phyloP scores from a whole-genome alignment of 2,797 vertebrate genomes.

The Sebastes iracundus region DNA sequence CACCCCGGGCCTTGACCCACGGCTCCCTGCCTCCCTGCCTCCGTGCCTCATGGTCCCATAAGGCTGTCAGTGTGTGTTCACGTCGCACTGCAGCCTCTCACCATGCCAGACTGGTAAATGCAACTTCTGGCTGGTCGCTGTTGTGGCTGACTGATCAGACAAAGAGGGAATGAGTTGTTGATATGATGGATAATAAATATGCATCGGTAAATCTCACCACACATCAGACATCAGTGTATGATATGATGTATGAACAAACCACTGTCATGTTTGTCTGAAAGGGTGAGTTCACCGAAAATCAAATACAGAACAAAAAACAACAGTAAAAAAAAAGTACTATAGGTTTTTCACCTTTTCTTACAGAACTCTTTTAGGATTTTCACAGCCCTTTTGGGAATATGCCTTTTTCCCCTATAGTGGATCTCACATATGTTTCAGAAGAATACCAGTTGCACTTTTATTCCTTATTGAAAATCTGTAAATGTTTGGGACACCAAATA shows the following conservation, averaged over 20 bases:
- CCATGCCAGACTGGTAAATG: constrained; percentile 55
- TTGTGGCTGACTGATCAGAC: constrained; percentile 55
- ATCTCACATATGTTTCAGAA: background rate
- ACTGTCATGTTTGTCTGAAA: background rate
- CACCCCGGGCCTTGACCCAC: constrained; percentile 76
- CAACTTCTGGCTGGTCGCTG: constrained; percentile 71
- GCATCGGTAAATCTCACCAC: constrained; percentile 25
- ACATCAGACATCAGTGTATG: constrained; percentile 5
- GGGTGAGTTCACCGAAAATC: background rate
- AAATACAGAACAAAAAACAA: background rate
- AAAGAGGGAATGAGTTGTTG: constrained; percentile 41
- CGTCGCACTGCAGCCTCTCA: constrained; percentile 55
- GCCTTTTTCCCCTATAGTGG: background rate
- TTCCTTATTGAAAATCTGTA: background rate
- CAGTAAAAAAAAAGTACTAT: background rate
- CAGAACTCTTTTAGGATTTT: background rate
- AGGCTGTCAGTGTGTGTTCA: constrained; percentile 75
- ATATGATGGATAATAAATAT: constrained; percentile 38
- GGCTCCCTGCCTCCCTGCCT: constrained; percentile 46
- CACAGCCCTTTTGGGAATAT: background rate
- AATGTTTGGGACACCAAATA: background rate
- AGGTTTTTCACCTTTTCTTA: background rate
- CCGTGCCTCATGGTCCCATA: constrained; percentile 65
- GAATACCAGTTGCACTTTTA: background rate
- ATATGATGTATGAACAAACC: background rate